phyloP scores from a whole-genome alignment of 1,140 invertebrate genomes.

The Eriocheir sinensis region DNA sequence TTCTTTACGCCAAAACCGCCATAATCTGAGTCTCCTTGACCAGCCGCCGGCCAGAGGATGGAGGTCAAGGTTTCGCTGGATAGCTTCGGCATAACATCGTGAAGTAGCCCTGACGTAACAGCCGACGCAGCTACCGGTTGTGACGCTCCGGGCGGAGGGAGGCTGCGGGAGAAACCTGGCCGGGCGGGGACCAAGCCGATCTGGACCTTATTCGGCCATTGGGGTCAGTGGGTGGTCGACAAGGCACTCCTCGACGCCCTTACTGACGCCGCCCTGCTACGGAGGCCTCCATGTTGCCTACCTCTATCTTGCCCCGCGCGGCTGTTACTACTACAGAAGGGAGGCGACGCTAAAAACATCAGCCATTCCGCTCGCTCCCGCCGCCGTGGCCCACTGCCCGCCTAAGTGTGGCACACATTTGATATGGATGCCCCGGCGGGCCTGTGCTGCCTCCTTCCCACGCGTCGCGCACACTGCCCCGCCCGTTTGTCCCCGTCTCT shows the following conservation, averaged over 20 bases:
- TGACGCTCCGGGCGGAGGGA: not conserved
- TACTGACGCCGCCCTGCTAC: not conserved
- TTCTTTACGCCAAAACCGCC: not conserved
- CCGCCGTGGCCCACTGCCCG: not conserved
- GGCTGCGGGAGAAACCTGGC: slow-evolving; percentile 11
- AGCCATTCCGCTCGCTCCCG: not conserved
- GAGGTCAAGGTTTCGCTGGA: not conserved
- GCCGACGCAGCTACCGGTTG: not conserved
- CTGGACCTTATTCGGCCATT: slow-evolving; percentile 36
- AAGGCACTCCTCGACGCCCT: not conserved
- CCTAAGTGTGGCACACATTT: not conserved
- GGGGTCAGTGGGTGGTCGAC: slow-evolving; percentile 29
- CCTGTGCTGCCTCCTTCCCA: not conserved
- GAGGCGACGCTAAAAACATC: not conserved
- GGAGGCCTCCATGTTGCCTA: not conserved
- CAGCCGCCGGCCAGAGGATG: not conserved
- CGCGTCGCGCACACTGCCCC: not conserved
- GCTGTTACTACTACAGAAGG: not conserved
- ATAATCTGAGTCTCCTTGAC: not conserved
- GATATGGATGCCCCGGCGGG: not conserved
- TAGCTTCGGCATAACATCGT: not conserved
- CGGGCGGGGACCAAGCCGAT: not conserved
- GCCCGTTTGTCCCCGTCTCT: not conserved
- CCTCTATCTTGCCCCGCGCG: not conserved
- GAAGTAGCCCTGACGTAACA: not conserved